Evolutionary conservation across 2,888 invertebrate genomes (phyloP).

Genomic region (Callimorpha dominula): DNA sequence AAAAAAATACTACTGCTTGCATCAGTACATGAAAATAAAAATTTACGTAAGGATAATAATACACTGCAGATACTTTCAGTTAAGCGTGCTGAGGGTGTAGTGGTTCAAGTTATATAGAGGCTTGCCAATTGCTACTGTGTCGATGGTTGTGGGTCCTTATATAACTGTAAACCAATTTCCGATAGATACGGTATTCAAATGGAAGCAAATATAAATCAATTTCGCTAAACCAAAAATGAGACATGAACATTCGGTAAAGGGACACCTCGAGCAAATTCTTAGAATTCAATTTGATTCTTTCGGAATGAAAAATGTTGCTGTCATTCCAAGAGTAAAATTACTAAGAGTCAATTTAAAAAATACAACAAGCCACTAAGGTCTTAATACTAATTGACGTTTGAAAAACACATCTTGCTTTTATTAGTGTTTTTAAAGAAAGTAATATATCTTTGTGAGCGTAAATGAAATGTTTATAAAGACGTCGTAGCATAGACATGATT

Average conservation of each 20-base stretch:
- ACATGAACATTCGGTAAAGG: background rate
- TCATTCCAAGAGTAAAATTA: background rate
- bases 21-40: background rate
- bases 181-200: background rate
- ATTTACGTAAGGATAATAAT: background rate
- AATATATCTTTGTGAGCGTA: too few species aligned
- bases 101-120: background rate
- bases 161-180: background rate
- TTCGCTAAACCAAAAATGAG: background rate
- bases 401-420: too few species aligned
- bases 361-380: too few species aligned
- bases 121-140: background rate
- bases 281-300: background rate
- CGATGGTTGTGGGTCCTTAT: background rate
- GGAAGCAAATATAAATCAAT: constrained; percentile 1
- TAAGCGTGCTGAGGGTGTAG: background rate
- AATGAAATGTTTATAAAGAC: too few species aligned
- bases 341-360: background rate
- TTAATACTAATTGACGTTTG: too few species aligned
- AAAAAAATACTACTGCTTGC: background rate
- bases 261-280: background rate
- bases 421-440: too few species aligned
- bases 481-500: too few species aligned
- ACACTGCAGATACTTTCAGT: background rate
- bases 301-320: background rate